Conservation (phyloP, 2,113 vertebrate species). For the Tragelaphus scriptus region DNA sequence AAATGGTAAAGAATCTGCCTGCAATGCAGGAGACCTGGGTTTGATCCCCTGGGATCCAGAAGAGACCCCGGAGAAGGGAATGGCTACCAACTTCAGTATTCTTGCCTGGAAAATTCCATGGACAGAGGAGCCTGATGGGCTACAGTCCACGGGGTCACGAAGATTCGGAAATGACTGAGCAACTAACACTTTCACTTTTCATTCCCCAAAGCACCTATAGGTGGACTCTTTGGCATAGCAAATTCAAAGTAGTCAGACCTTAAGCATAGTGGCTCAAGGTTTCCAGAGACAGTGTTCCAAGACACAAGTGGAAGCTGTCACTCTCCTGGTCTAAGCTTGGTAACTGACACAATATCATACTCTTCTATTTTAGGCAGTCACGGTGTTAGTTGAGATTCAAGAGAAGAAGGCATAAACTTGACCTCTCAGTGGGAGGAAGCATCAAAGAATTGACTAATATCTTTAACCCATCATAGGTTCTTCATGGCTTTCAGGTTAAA, state of each 20-base stretch:
- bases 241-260: neutral
- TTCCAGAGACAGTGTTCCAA: neutral
- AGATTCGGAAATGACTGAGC: neutral
- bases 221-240: neutral
- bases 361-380: neutral
- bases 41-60: neutral
- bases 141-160: neutral
- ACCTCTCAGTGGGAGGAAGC: neutral
- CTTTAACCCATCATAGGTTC: neutral
- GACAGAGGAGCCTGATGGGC: neutral
- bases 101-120: neutral
- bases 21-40: neutral
- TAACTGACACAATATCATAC: neutral
- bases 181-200: neutral
- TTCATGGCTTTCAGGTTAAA: neutral
- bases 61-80: neutral
- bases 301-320: neutral
- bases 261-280: neutral
- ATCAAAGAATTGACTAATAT: neutral
- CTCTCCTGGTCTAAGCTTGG: neutral
- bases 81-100: neutral
- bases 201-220: neutral
- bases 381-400: neutral
- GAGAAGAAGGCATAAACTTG: neutral
- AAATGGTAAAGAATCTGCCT: neutral